These are phyloP conservation scores for Rutilus rutilus DNA, from an alignment of 2,113 vertebrate species.

Conservation along the genomic window DNA sequence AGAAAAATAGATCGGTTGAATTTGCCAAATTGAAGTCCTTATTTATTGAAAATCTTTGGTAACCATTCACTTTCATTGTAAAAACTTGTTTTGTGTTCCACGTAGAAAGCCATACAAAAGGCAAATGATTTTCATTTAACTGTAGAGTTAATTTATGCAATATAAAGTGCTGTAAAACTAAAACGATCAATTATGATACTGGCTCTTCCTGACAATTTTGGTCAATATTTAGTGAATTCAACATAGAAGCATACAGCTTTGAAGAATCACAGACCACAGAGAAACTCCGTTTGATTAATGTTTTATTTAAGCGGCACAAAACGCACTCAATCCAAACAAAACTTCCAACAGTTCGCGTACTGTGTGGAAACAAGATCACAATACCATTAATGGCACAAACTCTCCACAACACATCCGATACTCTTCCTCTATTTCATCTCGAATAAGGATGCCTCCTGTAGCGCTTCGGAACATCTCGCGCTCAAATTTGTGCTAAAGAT, in stretches of 20 bases:
- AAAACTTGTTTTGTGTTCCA: too few relatives aligned
- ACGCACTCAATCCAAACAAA: slow-evolving; percentile 46
- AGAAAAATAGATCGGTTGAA: too few relatives aligned
- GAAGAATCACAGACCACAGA: slow-evolving; percentile 10
- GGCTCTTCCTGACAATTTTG: neutral
- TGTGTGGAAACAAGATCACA: neutral
- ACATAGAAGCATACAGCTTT: neutral
- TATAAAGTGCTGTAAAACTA: neutral
- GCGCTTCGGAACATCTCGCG: slow-evolving; percentile 5
- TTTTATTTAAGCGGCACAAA: slow-evolving; percentile 63
- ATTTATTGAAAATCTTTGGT: neutral
- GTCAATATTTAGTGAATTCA: neutral
- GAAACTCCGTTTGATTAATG: slow-evolving; percentile 15
- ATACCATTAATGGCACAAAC: neutral
- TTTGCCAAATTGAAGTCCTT: neutral
- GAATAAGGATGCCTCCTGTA: neutral
- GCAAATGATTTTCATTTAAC: neutral
- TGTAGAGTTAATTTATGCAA: neutral
- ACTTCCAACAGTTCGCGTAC: slow-evolving; percentile 8
- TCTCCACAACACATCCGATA: neutral
- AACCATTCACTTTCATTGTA: neutral
- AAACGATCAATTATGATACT: neutral
- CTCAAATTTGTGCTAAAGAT: slow-evolving; percentile 13
- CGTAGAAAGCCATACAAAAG: neutral
- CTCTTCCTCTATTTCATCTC: neutral